phyloP scores from a whole-genome alignment of 2,113 vertebrate genomes.

The Polypterus bichir region DNA sequence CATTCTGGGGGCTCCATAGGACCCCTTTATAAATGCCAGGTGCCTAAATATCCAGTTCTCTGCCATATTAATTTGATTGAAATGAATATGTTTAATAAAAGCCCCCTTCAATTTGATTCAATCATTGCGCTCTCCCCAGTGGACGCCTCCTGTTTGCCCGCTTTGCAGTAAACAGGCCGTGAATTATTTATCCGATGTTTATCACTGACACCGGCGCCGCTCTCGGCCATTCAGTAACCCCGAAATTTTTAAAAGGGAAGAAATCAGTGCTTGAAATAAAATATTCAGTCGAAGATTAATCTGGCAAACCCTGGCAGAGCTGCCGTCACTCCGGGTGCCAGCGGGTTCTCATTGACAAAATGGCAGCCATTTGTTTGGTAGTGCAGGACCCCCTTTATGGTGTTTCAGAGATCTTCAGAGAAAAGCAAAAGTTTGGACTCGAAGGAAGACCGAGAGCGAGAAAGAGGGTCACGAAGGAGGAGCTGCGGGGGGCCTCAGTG shows the following conservation, averaged over 20 bases:
- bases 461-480: no score
- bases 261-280: background rate
- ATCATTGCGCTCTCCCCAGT: background rate
- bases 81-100: background rate
- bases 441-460: no score
- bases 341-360: no score
- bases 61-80: background rate
- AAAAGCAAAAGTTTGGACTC: no score
- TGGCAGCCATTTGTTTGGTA: no score
- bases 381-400: no score
- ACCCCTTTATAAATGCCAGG: background rate
- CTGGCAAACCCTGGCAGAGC: background rate
- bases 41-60: background rate
- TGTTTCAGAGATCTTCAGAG: no score
- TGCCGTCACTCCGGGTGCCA: no score
- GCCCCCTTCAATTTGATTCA: background rate
- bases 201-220: conserved; percentile 1
- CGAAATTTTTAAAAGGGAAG: background rate
- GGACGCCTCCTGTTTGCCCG: background rate
- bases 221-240: conserved; percentile 4
- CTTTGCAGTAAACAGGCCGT: conserved; percentile 3
- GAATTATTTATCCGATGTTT: conserved; percentile 7
- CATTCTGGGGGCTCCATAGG: background rate
- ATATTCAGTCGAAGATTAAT: conserved; percentile 1
- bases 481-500: no score